Evolutionary conservation across 92 coral and sea anemone genomes (phyloP), one percentile per base, ranked within the genome.

Genomic region (Porites cylindrica): DNA sequence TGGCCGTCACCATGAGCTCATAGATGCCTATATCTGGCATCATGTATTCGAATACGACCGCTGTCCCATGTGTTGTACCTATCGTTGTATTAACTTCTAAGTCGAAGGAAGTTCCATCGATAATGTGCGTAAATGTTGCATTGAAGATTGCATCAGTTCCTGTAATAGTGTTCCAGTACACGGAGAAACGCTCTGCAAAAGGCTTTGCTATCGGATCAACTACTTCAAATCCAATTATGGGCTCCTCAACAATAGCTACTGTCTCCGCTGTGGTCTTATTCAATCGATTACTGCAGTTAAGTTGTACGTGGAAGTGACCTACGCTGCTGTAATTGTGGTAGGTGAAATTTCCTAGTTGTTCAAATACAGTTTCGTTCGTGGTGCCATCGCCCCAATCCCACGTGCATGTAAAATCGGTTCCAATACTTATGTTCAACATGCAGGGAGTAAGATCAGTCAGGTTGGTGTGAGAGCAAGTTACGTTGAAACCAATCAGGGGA

Each of bases 111-210:
- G 3, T 26, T n/a, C 91, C 86, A 65, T 66, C 70, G 17, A 65
- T 26, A 5, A 53, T 53, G 56, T 91, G 91, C 12, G 52, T 87
- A 76, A 88, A 87, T 3, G 91, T 91, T 50, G 78, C 78, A 53
- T 87, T 95, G 82, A 86, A 96, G 52, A 93, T 92, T n/a, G 94
- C 90, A 43, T 96, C 94, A 1, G 97, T 96, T 2, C 99, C 99
- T 23, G 51, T 70, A 3, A 50, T 32, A 2, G 90, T 87, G 4
- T 85, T 65, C 91, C 94, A 92, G 14, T 84, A 60, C 21, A 83
- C 81, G 17, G 53, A 66, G 60, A 89, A 76, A 17, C 83, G 70
- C 50, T 76, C 77, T 29, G 90, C 92, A 63, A 82, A 84, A 8
- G 87, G 90, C 43, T 94, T 71, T 63, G 93, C 85, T 4, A 78